Base-by-base conservation (phyloP, 2,797 vertebrate species). In the Phataginus tetradactyla region DNA sequence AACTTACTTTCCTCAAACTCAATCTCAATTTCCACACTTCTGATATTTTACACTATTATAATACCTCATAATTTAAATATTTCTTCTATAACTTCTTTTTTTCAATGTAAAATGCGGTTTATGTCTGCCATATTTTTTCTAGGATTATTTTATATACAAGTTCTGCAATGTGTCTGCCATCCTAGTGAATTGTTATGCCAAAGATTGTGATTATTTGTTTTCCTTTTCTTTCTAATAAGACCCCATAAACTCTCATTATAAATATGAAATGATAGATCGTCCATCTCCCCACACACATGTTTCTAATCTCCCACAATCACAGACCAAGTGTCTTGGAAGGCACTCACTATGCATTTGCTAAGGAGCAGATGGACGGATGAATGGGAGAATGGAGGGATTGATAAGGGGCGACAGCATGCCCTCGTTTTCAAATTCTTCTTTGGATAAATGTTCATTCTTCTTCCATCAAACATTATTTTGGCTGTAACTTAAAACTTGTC, bases 1-100 rank as follows among this genome's bases (percentile, higher is more conserved):
- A 78, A 29, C 68, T 93, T 93, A 80, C 49, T 91, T 79, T 80
- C 69, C 55, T 90, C 63, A 90, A 74, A 64, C 13, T 84, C 57
- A 90, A 27, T 15, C 66, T 88, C 81, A 93, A 93, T 87, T 84
- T 85, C 18, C 66, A 90, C 66, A 59, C 93, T 77, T 27, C n/a
- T 94, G 25, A 77, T 66, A 90, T 29, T 27, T 91, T 85, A 39
- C 10, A 49, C 37, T 49, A 32, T 93, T 90, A 59, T n/a, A 94
- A 5, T 42, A 29, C 10, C 23, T 84, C 7, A 34, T 23, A 51
- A 39, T 92, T 95, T 88, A 96, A 68, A 17, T 92, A 13, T 86
- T 91, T 90, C 49, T 80, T 95, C 51, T 83, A 37, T 75, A 71
- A 81, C 2, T 25, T 92, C 51, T 68, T 15, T 90, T 94, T 80